These are phyloP conservation scores for Diloba caeruleocephala DNA, from an alignment of 2,888 invertebrate species.

Conservation along the genomic window DNA sequence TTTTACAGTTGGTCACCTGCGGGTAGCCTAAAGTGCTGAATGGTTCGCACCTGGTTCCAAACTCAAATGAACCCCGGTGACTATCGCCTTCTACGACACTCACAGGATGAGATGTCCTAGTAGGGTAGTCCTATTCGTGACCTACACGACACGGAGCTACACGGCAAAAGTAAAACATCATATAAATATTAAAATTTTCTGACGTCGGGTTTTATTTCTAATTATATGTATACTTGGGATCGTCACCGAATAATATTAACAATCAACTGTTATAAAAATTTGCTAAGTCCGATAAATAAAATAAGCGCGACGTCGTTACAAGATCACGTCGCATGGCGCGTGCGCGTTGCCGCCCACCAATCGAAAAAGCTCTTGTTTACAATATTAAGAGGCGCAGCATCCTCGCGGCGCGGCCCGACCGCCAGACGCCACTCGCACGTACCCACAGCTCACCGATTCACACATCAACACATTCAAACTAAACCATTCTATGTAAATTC, in stretches of 20 bases:
- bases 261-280: background rate
- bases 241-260: background rate
- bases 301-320: conserved; percentile 60
- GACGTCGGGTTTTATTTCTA: no score
- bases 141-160: no score
- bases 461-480: conserved; percentile 24
- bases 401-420: conserved; percentile 67
- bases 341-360: conserved; percentile 81
- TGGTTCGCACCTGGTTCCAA: no score
- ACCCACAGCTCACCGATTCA: conserved; percentile 31
- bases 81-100: no score
- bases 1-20: no score
- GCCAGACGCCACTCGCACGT: conserved; percentile 63
- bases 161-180: no score
- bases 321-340: conserved; percentile 65
- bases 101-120: no score
- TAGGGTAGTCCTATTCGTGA: no score
- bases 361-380: conserved; percentile 87
- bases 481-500: conserved; percentile 5
- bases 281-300: conserved; percentile 12
- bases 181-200: no score
- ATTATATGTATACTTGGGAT: background rate
- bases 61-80: no score
- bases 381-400: conserved; percentile 81
- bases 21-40: no score